Base-by-base conservation (phyloP, 2,888 invertebrate species). In the Andrena bucephala region DNA sequence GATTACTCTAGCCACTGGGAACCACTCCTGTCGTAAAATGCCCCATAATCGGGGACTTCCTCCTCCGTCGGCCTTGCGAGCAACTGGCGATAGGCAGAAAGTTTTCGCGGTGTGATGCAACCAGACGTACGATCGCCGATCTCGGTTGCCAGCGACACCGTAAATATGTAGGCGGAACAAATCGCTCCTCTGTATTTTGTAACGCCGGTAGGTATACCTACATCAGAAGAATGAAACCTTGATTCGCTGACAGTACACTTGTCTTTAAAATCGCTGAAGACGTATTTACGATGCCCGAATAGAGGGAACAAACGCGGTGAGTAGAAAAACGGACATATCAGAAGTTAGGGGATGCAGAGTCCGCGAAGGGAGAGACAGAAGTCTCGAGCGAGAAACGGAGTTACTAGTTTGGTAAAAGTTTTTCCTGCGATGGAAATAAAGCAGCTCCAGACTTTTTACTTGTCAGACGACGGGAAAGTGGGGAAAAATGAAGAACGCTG, bases 101-200 rank as follows among this genome's bases (percentile, higher is more conserved):
- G 60, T 71, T 81, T 81, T 72, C 60, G 33, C 3, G 67, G 33
- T 50, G 48, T 72, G 82, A 36, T 33, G 66, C 63, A 79, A 83
- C 65, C 27, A 20, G 24, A 16, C 42, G 59, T n/a, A 59, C 60
- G 42, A 68, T 76, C 29, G 68, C 52, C 77, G 74, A 81, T 85
- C 77, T 84, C 36, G 70, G 62, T 70, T 29, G 67, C 69, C 68
- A 71, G 71, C 73, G 72, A 57, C 78, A 57, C 57, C 36, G 31
- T 57, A 74, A 79, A 69, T 66, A 50, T 68, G 84, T 81, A 84
- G 80, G 82, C 87, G 89, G 88, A 89, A 90, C 90, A 85, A 87
- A 90, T 90, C 85, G 77, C 73, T 42, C 80, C 48, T 63, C 74
- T 67, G 74, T 77, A 65, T 83, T 83, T 87, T 81, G 77, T 48